These are phyloP conservation scores for Rhopilema esculentum DNA, from an alignment of 30 jellyfish, hydroid and myxozoan species.

Conservation along the genomic window DNA sequence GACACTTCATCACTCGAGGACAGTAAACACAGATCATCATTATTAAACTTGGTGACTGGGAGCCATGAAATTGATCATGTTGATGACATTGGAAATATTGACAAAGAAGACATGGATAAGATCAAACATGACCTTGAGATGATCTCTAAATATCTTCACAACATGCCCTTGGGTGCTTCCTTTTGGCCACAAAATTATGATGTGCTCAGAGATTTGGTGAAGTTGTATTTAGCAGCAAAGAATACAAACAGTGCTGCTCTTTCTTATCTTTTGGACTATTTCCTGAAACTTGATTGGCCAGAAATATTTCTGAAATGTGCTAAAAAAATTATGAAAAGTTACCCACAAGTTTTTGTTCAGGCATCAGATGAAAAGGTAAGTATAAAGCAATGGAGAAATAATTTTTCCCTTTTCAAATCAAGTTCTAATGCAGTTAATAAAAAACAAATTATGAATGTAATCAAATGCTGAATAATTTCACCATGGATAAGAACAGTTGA, in stretches of 20 bases:
- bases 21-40: constrained; percentile 63
- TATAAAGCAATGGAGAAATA: too few relatives aligned
- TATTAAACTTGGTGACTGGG: constrained; percentile 54
- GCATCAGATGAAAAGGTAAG: constrained; percentile 72
- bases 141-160: constrained; percentile 67
- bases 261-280: constrained; percentile 52
- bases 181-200: constrained; percentile 78
- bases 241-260: constrained; percentile 38
- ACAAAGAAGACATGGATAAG: constrained; percentile 61
- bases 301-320: constrained; percentile 69
- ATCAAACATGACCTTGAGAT: constrained; percentile 62
- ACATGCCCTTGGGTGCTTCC: constrained; percentile 75
- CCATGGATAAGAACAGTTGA: too few relatives aligned
- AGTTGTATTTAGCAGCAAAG: constrained; percentile 61
- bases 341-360: constrained; percentile 86
- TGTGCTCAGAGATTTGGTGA: constrained; percentile 76
- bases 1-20: constrained; percentile 31
- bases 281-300: constrained; percentile 86
- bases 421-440: too few relatives aligned
- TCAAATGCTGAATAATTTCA: too few relatives aligned
- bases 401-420: too few relatives aligned
- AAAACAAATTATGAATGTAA: too few relatives aligned
- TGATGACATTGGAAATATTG: constrained; percentile 35
- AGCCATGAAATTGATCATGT: constrained; percentile 17
- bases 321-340: constrained; percentile 60